A percentile compares a stretch with the other conserved stretches of the same genome.
Conservation (phyloP, 2,113 vertebrate species). For the Platichthys stellatus region DNA sequence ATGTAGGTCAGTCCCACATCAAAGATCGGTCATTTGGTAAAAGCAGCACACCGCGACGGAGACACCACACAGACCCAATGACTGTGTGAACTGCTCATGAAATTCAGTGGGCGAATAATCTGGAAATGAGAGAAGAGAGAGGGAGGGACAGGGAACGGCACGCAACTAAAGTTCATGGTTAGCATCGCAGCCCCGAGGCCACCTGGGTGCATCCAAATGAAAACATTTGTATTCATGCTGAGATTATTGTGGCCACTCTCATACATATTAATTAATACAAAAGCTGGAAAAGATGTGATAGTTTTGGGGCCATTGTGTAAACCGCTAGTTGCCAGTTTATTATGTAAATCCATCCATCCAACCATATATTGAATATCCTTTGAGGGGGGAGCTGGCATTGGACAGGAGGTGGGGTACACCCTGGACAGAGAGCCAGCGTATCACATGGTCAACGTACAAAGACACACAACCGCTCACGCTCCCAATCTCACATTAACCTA, state of each 20-base stretch:
- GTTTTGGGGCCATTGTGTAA: too few relatives aligned
- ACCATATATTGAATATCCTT: too few relatives aligned
- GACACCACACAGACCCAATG: background rate
- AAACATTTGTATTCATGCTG: background rate
- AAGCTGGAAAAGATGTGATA: background rate
- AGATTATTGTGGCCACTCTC: background rate
- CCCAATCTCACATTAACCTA: too few relatives aligned
- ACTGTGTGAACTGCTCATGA: constrained; percentile 2
- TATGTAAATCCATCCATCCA: background rate
- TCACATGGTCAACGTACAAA: too few relatives aligned
- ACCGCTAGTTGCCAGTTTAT: background rate
- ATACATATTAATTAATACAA: background rate
- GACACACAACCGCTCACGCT: too few relatives aligned
- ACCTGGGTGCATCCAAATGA: background rate
- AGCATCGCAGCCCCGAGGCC: too few relatives aligned
- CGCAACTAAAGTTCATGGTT: too few relatives aligned
- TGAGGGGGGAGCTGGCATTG: too few relatives aligned
- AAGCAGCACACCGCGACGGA: constrained; percentile 4
- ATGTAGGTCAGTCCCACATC: constrained; percentile 50
- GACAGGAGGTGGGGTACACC: too few relatives aligned
- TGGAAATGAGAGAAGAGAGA: background rate
- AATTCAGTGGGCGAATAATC: background rate
- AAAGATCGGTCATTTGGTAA: constrained; percentile 8
- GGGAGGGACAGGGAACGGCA: background rate
- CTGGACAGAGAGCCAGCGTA: too few relatives aligned